Base-by-base conservation (phyloP, 1,140 invertebrate genomes). In the Macrosteles quadrilineatus region DNA sequence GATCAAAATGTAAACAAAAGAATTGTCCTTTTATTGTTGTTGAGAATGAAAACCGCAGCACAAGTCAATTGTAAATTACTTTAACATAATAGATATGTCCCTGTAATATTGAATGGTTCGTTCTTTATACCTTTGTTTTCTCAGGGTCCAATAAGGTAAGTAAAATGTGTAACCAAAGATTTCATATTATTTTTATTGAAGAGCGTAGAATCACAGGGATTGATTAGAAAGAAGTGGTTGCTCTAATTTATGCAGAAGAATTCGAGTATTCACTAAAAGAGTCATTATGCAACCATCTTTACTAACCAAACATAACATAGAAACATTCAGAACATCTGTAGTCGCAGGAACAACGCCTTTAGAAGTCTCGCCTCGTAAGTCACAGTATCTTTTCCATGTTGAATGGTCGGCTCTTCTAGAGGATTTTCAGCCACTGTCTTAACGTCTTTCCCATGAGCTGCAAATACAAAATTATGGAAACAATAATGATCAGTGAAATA, bases 351-450 rank as follows among this genome's bases (percentile, higher is more conserved):
- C 72, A 97, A 85, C 75, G 90, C 88, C 80, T 97, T 95, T 2
- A 98, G 80, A 65, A 91, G 83, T 73, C 96, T 83, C 0, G 96
- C 90, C 85, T 98, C 96, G 76, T 94, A 98, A 0, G 95, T 93
- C 0, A 98, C 95, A 0, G 95, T 97, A 79, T 96, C 95, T 77
- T 94, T 93, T 1, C 93, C 93, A 76, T 93, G 85, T 74, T 90
- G 86, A 69, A 86, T 76, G 12, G 83, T 87, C 19, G 87, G 83
- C 67, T 93, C 88, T 77, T 93, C 90, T 69, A 96, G 83, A 3
- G 93, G 90, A 63, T 88, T 87, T 75, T 96, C 95, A 30, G 93
- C 88, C 11, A 93, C 83, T 0, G 95, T 94, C 76, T 88, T 88
- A 6, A 98, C 91, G 72, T 91, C 88, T 76, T 89, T 86, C 1